Conservation (phyloP, 1,140 invertebrate species). For the Pogonus chalceus region DNA sequence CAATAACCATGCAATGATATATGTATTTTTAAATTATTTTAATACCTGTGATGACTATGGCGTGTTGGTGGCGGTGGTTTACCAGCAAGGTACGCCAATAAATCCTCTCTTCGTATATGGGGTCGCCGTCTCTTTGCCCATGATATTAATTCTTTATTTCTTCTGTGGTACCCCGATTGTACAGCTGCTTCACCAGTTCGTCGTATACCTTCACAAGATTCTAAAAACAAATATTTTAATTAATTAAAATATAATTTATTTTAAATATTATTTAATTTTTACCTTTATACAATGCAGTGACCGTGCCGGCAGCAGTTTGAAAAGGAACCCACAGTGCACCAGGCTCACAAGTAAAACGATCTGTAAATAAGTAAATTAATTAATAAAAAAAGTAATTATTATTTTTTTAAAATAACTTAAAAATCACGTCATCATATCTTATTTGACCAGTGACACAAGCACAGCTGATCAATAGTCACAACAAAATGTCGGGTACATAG, state of each 20-base stretch:
- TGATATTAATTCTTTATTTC: constrained; percentile 65
- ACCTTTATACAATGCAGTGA: constrained; percentile 75
- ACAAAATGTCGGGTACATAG: neutral
- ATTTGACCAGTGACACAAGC: constrained; percentile 7
- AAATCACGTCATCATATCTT: constrained; percentile 4
- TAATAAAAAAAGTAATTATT: constrained; percentile 12
- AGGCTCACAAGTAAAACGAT: constrained; percentile 42
- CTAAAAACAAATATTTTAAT: constrained; percentile 35
- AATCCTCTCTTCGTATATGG: constrained; percentile 61
- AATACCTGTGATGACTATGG: constrained; percentile 35
- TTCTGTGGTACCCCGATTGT: constrained; percentile 61
- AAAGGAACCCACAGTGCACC: constrained; percentile 68
- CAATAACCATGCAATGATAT: too few species aligned
- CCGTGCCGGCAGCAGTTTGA: constrained; percentile 69
- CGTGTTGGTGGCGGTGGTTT: constrained; percentile 53
- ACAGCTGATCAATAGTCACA: constrained; percentile 1
- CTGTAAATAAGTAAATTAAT: constrained; percentile 16
- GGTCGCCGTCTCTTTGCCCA: constrained; percentile 66
- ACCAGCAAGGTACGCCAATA: constrained; percentile 68
- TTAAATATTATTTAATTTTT: constrained; percentile 15
- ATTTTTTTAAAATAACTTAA: neutral
- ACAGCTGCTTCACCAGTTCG: constrained; percentile 58
- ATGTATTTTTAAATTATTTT: too few species aligned
- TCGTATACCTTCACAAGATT: constrained; percentile 61
- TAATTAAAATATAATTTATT: constrained; percentile 4